phyloP scores from a whole-genome alignment of 2,797 vertebrate genomes.

The Anguilla anguilla region DNA sequence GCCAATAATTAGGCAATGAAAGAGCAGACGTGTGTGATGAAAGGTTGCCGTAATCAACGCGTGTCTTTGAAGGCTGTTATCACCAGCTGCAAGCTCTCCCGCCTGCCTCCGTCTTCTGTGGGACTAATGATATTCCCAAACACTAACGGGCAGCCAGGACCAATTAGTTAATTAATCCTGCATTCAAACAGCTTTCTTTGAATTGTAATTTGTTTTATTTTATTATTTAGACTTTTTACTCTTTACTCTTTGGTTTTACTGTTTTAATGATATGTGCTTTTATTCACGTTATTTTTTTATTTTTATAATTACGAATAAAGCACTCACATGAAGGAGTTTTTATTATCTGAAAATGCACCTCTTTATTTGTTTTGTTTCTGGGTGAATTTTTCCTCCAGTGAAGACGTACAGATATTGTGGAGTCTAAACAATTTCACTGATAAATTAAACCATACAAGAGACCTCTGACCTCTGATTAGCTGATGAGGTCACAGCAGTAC shows the following conservation, averaged over 20 bases:
- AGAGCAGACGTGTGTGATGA: conserved; percentile 34
- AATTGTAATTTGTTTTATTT: no score
- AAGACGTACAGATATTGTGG: not conserved
- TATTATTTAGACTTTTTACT: no score
- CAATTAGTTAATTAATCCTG: not conserved
- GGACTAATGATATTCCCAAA: not conserved
- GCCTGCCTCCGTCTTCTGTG: not conserved
- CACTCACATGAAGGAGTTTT: not conserved
- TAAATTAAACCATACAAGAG: not conserved
- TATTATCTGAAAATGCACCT: not conserved
- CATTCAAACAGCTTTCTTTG: no score
- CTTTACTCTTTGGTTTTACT: no score
- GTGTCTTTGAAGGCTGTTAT: conserved; percentile 47
- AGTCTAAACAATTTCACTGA: not conserved
- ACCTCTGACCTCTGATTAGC: not conserved
- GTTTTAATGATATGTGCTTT: not conserved
- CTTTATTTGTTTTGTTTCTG: not conserved
- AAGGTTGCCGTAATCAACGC: conserved; percentile 34
- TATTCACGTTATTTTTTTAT: not conserved
- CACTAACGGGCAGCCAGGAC: not conserved
- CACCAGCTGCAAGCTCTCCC: not conserved
- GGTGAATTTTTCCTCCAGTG: not conserved
- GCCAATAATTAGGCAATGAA: conserved; percentile 5
- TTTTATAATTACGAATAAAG: not conserved
- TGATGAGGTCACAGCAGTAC: not conserved